Evolutionary conservation across 2,113 vertebrate species (phyloP), one percentile per base, ranked within the genome.

Genomic region (Todiramphus chloris): DNA sequence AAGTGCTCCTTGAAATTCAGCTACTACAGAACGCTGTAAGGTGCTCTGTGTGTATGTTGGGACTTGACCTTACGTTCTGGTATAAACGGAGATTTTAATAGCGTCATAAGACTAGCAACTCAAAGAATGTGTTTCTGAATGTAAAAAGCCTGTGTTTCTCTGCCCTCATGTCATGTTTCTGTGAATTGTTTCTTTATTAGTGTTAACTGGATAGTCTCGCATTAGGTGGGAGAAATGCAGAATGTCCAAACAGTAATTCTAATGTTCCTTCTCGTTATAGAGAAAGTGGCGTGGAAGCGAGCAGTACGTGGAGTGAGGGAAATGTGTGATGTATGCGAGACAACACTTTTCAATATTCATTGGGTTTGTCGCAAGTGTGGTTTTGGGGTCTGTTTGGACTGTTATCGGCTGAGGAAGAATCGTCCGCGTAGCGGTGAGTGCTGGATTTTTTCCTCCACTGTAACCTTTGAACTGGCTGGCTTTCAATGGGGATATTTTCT

Each of bases 321-420:
- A 96, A 99, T 99, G 99, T 99, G 99, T 79, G 99, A 99, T 30
- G 99, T 99, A 15, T 99, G 99, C 70, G 99, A 99, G 97, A 99
- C 99, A 18, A 99, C 99, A 2, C 98, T 99, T 69, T 99, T 99
- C 97, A 99, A 99, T 95, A 99, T 99, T 94, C 99, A 99, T 70
- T 99, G 99, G 99, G 99, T 99, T 75, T 99, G 99, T 96, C 99
- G 99, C 53, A 99, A 99, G 97, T 99, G 99, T 94, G 99, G 99
- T 43, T 99, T 99, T 92, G 99, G 99, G 3, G 99, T 99, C 78
- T 99, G 99, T 94, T 98, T 99, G 84, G 99, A 99, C 98, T 99
- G 99, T 96, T 99, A 99, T 84, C 98, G 99, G 41, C 98, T 99
- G 67, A 98, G 99, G 92, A 99, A 99, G 97, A 99, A 95, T 97